Base-by-base conservation (phyloP, 2,888 invertebrate genomes). In the Brachycybe producta region DNA sequence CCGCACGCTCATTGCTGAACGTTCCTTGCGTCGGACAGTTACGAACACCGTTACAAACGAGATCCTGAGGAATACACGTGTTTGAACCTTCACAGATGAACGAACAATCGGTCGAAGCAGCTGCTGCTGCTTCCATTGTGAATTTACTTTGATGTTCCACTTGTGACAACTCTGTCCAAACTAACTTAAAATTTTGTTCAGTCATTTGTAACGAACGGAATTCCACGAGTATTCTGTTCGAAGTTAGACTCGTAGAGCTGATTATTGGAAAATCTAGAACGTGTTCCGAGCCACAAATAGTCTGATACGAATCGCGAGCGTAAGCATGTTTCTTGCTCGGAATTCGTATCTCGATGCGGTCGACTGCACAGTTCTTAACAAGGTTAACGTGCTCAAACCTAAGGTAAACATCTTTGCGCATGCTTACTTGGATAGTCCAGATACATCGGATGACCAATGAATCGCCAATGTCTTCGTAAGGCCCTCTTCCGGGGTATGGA, bases 131-230 rank as follows among this genome's bases (percentile, higher is more conserved):
- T 17, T 35, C 21, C 44, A 45, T 45, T 5, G 51, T 51, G 45
- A 51, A 51, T 23, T 45, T 44, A 45, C 51, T 51, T n/a, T 51
- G 51, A 36, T 52, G 49, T 19, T 49, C 52, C 45, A 54, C 70
- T 65, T 87, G 87, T 62, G 80, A 85, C 35, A 88, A 72, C 59
- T 88, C 88, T 2, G 87, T 88, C 88, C 88, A 90, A 13, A 83
- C 84, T 30, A 90, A 79, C 63, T 86, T 85, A 63, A 90, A 88
- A 11, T 34, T 45, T 32, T 44, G 44, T 4, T 44, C 27, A 15
- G 36, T 26, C n/a, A 45, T 27, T 26, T 36, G 34, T 15, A 28
- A 28, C 40, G 52, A 49, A n/a, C 52, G 48, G 43, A 48, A 54
- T 30, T 54, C 54, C 17, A 54, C 54, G 7, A 54, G 28, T 26